Percentiles rank a stretch among this genome's conserved stretches.
Evolutionary conservation across 2,113 vertebrate genomes (phyloP).

Genomic region (Odocoileus virginianus): DNA sequence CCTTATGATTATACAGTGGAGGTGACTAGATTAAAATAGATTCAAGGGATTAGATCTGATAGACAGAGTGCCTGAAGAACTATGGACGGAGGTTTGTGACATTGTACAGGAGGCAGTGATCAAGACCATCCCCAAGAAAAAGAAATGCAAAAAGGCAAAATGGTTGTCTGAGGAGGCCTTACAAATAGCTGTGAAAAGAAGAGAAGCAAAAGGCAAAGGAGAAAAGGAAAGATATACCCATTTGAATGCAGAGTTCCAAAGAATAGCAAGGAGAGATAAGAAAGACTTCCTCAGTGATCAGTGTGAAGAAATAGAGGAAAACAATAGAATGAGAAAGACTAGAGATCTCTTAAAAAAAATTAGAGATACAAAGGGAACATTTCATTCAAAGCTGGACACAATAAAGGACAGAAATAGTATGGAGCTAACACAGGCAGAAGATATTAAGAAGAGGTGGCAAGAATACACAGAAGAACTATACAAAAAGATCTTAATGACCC

Average conservation of each 20-base stretch:
- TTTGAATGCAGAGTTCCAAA: background rate
- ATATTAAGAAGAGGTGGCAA: background rate
- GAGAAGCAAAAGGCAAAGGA: background rate
- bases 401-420: background rate
- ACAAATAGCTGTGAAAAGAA: background rate
- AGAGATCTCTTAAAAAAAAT: background rate
- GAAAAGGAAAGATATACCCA: background rate
- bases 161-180: background rate
- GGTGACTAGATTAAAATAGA: background rate
- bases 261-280: background rate
- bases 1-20: background rate
- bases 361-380: background rate
- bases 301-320: background rate
- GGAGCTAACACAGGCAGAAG: background rate
- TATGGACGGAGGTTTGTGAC: background rate
- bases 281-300: background rate
- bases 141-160: background rate
- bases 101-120: background rate
- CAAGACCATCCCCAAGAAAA: background rate
- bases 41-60: background rate
- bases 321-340: background rate
- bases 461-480: background rate
- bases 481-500: background rate
- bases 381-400: background rate
- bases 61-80: background rate